phyloP scores from a whole-genome alignment of 2,113 vertebrate species.

The Otolemur garnettii region DNA sequence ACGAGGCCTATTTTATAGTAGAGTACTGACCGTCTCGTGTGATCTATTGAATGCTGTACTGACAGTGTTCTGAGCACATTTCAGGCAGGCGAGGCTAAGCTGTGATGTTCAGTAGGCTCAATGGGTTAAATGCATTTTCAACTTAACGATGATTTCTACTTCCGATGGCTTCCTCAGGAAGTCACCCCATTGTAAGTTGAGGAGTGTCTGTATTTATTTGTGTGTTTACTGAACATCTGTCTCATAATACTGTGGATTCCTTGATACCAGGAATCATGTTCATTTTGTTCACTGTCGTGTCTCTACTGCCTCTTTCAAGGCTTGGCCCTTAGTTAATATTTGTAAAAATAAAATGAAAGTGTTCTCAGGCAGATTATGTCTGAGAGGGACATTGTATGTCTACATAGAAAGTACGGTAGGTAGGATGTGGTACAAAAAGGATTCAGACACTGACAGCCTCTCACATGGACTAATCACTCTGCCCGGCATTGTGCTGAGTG shows the following conservation, averaged over 20 bases:
- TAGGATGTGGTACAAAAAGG: not conserved
- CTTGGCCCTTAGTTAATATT: not conserved
- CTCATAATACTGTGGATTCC: not conserved
- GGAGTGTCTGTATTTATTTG: not conserved
- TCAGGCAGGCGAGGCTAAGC: not conserved
- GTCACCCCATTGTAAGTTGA: not conserved
- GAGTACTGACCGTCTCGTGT: not conserved
- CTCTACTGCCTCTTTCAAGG: not conserved
- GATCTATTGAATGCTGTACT: not conserved
- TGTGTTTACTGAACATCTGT: not conserved
- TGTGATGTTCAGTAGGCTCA: not conserved
- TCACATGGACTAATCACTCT: not conserved
- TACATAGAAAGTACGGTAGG: not conserved
- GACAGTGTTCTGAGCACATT: not conserved
- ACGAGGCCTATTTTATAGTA: not conserved
- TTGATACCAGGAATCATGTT: not conserved
- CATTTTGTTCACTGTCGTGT: not conserved
- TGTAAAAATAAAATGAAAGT: slow-evolving; percentile 5
- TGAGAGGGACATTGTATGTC: not conserved
- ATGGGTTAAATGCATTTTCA: not conserved
- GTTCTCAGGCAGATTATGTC: not conserved
- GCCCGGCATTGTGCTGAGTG: not conserved
- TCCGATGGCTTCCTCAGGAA: not conserved
- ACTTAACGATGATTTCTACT: not conserved
- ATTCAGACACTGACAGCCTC: not conserved